phyloP scores from a whole-genome alignment of 2,113 vertebrate genomes.

The Rhizomys pruinosus region DNA sequence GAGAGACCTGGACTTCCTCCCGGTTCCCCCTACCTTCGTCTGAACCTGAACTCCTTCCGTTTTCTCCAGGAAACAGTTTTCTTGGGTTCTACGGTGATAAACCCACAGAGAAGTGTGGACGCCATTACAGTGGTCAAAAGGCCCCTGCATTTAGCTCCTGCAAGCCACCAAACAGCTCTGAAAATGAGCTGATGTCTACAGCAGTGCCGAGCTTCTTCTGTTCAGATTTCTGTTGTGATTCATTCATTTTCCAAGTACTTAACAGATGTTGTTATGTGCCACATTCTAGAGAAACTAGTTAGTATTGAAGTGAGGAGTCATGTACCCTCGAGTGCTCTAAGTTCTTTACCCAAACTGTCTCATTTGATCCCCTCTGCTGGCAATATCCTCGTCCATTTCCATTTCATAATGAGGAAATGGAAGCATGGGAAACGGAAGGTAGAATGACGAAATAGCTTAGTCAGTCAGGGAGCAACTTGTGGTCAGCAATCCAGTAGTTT shows the following conservation, averaged over 20 bases:
- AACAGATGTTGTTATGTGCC: background rate
- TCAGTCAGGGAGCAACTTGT: background rate
- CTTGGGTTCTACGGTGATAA: background rate
- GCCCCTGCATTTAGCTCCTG: background rate
- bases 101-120: background rate
- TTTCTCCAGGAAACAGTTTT: background rate
- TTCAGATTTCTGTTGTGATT: background rate
- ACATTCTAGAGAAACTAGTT: background rate
- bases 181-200: background rate
- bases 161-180: background rate
- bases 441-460: background rate
- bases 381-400: background rate
- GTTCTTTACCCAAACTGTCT: background rate
- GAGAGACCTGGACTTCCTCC: conserved; percentile 11
- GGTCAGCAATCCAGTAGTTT: background rate
- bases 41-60: conserved; percentile 20
- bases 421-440: background rate
- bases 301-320: background rate
- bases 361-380: background rate
- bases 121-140: background rate
- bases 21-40: background rate
- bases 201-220: background rate
- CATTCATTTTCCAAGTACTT: background rate
- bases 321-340: accelerated
- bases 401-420: conserved; percentile 40